Conservation (phyloP, 2,888 invertebrate species). For the Tridacna gigas region DNA sequence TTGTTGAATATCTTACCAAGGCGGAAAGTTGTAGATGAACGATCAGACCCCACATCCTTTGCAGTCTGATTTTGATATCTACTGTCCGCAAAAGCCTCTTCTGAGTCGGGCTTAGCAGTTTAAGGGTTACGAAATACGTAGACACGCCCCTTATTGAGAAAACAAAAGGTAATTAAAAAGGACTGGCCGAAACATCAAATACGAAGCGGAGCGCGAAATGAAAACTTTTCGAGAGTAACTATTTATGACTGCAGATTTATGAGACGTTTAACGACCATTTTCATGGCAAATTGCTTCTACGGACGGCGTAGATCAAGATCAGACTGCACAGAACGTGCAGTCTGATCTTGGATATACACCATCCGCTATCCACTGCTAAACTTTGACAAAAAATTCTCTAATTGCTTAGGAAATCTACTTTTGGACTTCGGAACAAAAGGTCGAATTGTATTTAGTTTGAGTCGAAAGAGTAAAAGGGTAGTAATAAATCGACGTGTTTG, state of each 20-base stretch:
- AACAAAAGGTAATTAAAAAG: constrained; percentile 27
- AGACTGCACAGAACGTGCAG: too few relatives aligned
- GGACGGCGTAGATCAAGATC: too few relatives aligned
- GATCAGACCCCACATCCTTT: background rate
- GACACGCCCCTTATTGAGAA: constrained; percentile 4
- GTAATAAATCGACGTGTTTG: constrained; percentile 21
- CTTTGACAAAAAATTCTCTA: too few relatives aligned
- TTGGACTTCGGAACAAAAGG: background rate
- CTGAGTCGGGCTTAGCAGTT: background rate
- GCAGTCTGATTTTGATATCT: background rate
- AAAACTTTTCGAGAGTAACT: background rate
- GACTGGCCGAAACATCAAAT: background rate
- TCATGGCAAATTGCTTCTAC: too few relatives aligned
- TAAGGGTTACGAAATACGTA: background rate
- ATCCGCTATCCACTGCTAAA: too few relatives aligned
- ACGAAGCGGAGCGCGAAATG: constrained; percentile 10
- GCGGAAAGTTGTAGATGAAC: too few relatives aligned
- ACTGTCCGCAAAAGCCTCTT: background rate
- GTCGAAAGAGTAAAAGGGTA: background rate
- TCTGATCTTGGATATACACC: too few relatives aligned
- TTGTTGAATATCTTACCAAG: too few relatives aligned
- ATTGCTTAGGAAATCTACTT: too few relatives aligned
- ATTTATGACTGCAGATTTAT: background rate
- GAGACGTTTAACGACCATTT: too few relatives aligned
- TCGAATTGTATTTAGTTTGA: background rate